Conservation (phyloP, 2,888 invertebrate species). For the Oligia fasciuncula region DNA sequence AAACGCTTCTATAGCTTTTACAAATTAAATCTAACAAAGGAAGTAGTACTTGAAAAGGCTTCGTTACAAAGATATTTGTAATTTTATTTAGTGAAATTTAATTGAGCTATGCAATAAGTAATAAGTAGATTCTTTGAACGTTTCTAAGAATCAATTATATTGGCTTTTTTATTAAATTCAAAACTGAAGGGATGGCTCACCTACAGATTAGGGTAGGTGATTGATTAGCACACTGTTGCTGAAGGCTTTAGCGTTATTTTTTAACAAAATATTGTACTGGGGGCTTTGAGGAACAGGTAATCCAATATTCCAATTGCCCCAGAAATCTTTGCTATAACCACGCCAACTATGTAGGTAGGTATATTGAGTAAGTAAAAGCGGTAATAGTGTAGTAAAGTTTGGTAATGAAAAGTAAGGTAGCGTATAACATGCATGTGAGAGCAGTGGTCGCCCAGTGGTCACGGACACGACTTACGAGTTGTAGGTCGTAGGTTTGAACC, state of each 20-base stretch:
- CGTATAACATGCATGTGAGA: too few species aligned
- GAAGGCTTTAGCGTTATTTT: neutral
- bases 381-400: neutral
- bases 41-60: too few species aligned
- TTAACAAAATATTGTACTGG: neutral
- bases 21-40: too few species aligned
- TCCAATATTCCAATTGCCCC: neutral
- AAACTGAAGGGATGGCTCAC: slow-evolving; percentile 17
- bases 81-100: too few species aligned
- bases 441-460: too few species aligned
- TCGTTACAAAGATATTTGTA: too few species aligned
- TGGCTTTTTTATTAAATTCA: slow-evolving; percentile 24
- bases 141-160: slow-evolving; percentile 15
- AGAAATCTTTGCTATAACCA: neutral
- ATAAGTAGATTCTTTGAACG: slow-evolving; percentile 1
- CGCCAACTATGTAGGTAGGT: neutral
- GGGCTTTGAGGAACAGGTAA: neutral
- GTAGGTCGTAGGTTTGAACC: too few species aligned
- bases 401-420: too few species aligned
- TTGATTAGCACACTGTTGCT: slow-evolving; percentile 52
- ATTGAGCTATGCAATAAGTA: too few species aligned
- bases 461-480: too few species aligned
- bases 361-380: too few species aligned
- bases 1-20: too few species aligned
- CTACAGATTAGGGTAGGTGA: slow-evolving; percentile 34